A percentile compares a stretch with the other conserved stretches of the same genome.
Evolutionary conservation across 2,888 invertebrate genomes (phyloP).

Genomic region (Teinopalpus imperialis): DNA sequence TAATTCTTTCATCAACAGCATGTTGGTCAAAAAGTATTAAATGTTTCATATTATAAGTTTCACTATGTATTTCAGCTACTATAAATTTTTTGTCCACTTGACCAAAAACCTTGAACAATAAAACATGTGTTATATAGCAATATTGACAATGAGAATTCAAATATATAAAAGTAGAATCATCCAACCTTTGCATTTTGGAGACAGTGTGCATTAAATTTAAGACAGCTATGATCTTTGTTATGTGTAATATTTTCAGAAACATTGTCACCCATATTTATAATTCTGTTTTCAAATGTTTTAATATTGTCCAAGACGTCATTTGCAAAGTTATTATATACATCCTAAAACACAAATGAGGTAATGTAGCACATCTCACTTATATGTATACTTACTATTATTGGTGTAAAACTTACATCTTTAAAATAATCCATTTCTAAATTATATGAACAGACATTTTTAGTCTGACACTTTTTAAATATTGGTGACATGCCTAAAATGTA

Average conservation of each 20-base stretch:
- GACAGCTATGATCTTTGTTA: slow-evolving; percentile 47
- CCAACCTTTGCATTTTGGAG: slow-evolving; percentile 55
- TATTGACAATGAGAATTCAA: no score
- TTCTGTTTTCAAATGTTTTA: slow-evolving; percentile 57
- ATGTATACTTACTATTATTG: no score
- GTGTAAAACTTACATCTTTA: slow-evolving; percentile 57
- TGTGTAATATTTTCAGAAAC: slow-evolving; percentile 47
- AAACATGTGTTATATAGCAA: no score
- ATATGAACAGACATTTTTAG: slow-evolving; percentile 39
- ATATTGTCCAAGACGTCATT: slow-evolving; percentile 69
- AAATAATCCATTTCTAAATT: slow-evolving; percentile 52
- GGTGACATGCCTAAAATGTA: slow-evolving; percentile 73
- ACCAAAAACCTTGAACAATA: slow-evolving; percentile 82
- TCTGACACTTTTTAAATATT: slow-evolving; percentile 60
- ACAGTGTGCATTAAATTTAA: slow-evolving; percentile 54
- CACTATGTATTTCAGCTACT: slow-evolving; percentile 61
- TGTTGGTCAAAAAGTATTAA: slow-evolving; percentile 92
- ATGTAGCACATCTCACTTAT: no score
- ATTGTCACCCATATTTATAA: slow-evolving; percentile 48
- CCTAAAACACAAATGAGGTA: slow-evolving; percentile 50
- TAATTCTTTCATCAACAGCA: slow-evolving; percentile 92
- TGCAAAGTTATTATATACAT: slow-evolving; percentile 65
- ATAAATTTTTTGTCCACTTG: slow-evolving; percentile 91
- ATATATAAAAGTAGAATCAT: no score
- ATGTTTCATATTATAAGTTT: slow-evolving; percentile 35